Evolutionary conservation across 2,797 vertebrate genomes (phyloP).

Genomic region (Mycteria americana): DNA sequence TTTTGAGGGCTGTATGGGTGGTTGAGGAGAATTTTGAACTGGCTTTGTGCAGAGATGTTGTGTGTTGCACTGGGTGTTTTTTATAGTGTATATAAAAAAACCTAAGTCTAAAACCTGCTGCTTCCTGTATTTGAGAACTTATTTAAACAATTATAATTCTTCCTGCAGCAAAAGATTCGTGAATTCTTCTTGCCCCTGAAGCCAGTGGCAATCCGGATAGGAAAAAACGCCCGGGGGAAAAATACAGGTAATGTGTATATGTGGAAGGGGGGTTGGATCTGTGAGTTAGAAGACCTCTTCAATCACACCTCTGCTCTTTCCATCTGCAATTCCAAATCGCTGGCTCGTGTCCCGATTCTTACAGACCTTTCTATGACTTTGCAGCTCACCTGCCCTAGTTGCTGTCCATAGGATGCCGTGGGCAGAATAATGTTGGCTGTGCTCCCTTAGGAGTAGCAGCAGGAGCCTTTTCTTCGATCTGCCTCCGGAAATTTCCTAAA

Average conservation of each 20-base stretch:
- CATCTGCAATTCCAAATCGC: background rate
- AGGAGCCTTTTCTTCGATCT: background rate
- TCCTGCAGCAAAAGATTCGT: constrained; percentile 83
- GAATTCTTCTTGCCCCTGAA: constrained; percentile 92
- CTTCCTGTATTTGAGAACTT: background rate
- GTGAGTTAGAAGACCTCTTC: background rate
- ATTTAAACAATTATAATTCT: background rate
- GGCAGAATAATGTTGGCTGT: background rate
- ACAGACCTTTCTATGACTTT: constrained; percentile 1
- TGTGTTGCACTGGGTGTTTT: fast-evolving
- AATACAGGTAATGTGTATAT: constrained; percentile 80
- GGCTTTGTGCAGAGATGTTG: background rate
- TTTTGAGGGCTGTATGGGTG: background rate
- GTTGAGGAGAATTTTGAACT: background rate
- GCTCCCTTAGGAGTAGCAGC: background rate
- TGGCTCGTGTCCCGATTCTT: background rate
- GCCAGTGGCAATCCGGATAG: constrained; percentile 86
- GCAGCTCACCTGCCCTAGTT: background rate
- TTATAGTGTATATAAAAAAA: fast-evolving
- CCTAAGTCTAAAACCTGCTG: background rate
- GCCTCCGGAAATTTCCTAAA: background rate
- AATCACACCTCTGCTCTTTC: background rate
- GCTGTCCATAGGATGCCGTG: background rate
- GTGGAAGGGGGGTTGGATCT: background rate
- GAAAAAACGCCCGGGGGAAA: constrained; percentile 82